phyloP scores from a whole-genome alignment of 2,888 invertebrate genomes.

The Euplagia quadripunctaria region DNA sequence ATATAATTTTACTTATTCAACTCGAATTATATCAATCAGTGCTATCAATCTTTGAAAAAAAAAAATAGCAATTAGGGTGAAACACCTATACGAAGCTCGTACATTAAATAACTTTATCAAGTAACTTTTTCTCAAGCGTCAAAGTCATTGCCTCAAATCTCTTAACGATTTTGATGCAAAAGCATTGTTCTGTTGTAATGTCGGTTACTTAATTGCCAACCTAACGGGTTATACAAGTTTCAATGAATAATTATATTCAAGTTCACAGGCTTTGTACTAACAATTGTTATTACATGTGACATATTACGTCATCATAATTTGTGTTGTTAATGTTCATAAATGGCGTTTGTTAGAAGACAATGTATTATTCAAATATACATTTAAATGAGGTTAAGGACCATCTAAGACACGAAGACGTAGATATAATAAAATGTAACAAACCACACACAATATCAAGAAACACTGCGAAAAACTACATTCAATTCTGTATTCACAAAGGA shows the following conservation, averaged over 20 bases:
- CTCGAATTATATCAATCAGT: slow-evolving; percentile 1
- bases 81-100: background rate
- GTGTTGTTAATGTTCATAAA: slow-evolving; percentile 22
- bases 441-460: background rate
- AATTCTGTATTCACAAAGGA: background rate
- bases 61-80: background rate
- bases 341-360: slow-evolving; percentile 21
- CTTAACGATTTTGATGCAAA: slow-evolving; percentile 29
- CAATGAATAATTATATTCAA: slow-evolving; percentile 59
- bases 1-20: background rate
- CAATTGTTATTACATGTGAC: slow-evolving; percentile 51
- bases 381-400: slow-evolving; percentile 5
- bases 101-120: slow-evolving; percentile 4
- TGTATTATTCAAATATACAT: slow-evolving; percentile 14
- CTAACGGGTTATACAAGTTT: slow-evolving; percentile 56
- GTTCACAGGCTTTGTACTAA: slow-evolving; percentile 56
- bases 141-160: slow-evolving; percentile 28
- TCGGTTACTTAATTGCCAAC: slow-evolving; percentile 43
- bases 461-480: background rate
- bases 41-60: background rate
- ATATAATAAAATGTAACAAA: background rate
- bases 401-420: background rate
- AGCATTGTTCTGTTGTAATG: slow-evolving; percentile 42
- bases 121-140: slow-evolving; percentile 19
- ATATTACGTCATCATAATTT: slow-evolving; percentile 37